A percentile compares a stretch with the other conserved stretches of the same genome.
phyloP scores from a whole-genome alignment of 1,140 invertebrate genomes.

The Heliothis virescens region DNA sequence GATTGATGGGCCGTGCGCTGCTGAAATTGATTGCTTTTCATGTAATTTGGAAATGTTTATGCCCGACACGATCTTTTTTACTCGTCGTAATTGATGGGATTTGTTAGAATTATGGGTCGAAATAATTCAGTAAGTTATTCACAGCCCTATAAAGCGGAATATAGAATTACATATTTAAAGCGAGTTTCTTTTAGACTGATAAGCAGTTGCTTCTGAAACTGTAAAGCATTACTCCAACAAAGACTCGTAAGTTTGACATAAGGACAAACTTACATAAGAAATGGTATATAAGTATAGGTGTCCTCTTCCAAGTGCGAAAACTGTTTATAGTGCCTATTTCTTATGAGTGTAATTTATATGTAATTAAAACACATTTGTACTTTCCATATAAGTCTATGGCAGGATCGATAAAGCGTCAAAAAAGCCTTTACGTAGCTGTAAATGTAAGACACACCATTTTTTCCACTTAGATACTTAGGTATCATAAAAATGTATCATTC shows the following conservation, averaged over 20 bases:
- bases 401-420: neutral
- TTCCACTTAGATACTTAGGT: neutral
- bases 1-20: constrained; percentile 43
- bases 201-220: too few species aligned
- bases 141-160: neutral
- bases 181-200: neutral
- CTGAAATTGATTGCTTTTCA: constrained; percentile 43
- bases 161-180: neutral
- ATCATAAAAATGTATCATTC: neutral
- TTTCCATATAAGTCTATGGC: neutral
- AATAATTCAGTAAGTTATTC: neutral
- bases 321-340: neutral
- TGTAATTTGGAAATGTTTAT: constrained; percentile 38
- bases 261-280: neutral
- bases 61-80: constrained; percentile 26
- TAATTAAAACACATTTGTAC: neutral
- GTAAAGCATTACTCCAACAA: too few species aligned
- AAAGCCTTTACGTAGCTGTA: neutral
- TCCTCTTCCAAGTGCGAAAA: neutral
- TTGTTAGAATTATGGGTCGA: neutral
- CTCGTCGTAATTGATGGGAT: neutral
- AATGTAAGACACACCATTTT: constrained; percentile 2
- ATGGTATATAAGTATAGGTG: neutral
- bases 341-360: neutral
- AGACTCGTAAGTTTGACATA: neutral